A percentile compares a stretch with the other conserved stretches of the same genome.
Conservation (phyloP, 1,140 invertebrate genomes). For the Cardiocondyla obscurior region DNA sequence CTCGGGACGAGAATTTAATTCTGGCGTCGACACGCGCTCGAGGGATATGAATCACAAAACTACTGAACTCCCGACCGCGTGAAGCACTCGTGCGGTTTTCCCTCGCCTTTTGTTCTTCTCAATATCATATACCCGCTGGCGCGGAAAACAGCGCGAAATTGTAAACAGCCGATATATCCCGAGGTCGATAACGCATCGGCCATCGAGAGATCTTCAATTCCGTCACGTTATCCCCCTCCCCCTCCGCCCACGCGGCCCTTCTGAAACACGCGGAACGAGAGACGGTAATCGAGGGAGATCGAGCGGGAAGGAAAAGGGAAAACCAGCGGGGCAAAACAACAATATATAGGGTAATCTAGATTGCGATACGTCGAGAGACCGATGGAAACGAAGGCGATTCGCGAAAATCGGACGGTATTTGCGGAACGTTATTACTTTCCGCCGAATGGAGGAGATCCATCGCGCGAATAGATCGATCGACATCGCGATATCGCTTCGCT, state of each 20-base stretch:
- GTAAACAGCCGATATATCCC: slow-evolving; percentile 23
- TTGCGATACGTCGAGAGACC: slow-evolving; percentile 34
- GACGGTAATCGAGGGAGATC: neutral
- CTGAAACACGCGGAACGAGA: neutral
- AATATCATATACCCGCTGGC: slow-evolving; percentile 6
- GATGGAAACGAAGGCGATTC: slow-evolving; percentile 37
- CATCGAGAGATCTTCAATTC: slow-evolving; percentile 6
- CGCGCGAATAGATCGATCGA: slow-evolving; percentile 9
- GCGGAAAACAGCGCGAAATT: slow-evolving; percentile 25
- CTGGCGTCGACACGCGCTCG: slow-evolving; percentile 38
- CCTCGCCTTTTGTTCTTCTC: slow-evolving; percentile 20
- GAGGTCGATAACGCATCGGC: neutral
- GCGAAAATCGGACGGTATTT: slow-evolving; percentile 29
- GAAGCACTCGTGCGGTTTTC: neutral
- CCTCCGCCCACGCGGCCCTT: too few relatives aligned
- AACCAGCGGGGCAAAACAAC: slow-evolving; percentile 27
- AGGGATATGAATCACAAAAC: neutral
- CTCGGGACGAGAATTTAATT: slow-evolving; percentile 26
- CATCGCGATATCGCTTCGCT: neutral
- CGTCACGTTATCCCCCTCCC: slow-evolving; percentile 1
- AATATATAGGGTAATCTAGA: slow-evolving; percentile 36
- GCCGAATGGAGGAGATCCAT: slow-evolving; percentile 28
- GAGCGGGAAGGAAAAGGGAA: neutral
- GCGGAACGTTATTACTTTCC: slow-evolving; percentile 45
- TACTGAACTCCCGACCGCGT: neutral